These are phyloP conservation scores for Tretioscincus oriximinensis DNA, from an alignment of 2,113 vertebrate genomes.

Conservation along the genomic window DNA sequence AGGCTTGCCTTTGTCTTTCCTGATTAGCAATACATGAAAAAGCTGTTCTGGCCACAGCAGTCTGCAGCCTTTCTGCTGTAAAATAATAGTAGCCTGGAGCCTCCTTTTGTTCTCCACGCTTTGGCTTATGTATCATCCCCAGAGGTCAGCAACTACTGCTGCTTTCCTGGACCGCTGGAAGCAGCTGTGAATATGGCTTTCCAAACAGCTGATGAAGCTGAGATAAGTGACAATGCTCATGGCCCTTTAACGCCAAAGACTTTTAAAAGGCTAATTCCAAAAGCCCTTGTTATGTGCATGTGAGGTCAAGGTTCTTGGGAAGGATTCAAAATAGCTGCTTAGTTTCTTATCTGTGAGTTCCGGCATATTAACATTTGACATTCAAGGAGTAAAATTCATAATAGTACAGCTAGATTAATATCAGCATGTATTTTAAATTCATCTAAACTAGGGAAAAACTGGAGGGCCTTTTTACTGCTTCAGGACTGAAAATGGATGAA, in stretches of 20 bases:
- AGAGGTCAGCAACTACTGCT: conserved; percentile 23
- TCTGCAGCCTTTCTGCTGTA: conserved; percentile 39
- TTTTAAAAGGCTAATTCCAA: conserved; percentile 2
- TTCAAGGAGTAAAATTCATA: background rate
- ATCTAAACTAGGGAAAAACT: too few species aligned
- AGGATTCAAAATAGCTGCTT: background rate
- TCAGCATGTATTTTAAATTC: background rate
- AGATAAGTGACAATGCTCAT: conserved; percentile 6
- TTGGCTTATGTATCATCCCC: conserved; percentile 47
- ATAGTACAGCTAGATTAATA: too few species aligned
- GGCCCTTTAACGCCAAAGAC: background rate
- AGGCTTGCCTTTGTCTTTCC: conserved; percentile 15
- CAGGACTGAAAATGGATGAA: too few species aligned
- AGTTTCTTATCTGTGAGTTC: background rate
- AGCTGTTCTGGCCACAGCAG: conserved; percentile 22
- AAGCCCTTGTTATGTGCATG: background rate
- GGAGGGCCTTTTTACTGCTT: too few species aligned
- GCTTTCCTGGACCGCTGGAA: conserved; percentile 12
- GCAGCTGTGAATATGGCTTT: conserved; percentile 16
- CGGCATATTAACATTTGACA: background rate
- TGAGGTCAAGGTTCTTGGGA: background rate
- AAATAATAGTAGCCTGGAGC: conserved; percentile 42
- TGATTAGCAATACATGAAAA: conserved; percentile 41
- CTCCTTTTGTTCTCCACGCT: conserved; percentile 37
- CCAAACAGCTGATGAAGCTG: conserved; percentile 18